Base-by-base conservation (phyloP, 1,140 invertebrate genomes). In the Drosophila nigrodunni region DNA sequence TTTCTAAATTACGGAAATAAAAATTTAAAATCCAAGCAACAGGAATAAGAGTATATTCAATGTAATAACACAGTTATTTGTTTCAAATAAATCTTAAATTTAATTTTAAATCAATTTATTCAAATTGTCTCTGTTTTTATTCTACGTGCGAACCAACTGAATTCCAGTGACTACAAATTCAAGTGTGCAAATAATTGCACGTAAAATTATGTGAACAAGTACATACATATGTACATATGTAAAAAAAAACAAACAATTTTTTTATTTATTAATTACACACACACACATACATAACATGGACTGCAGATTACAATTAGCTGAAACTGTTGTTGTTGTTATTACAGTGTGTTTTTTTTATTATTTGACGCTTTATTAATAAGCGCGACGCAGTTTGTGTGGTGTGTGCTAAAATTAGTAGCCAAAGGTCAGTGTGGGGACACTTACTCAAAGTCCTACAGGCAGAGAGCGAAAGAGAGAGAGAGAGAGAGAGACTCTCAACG, bases 31-130 rank as follows among this genome's bases (percentile, higher is more conserved):
- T 49, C 43, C 21, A 54, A 78, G 55, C 52, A 66, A 74, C 75
- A 86, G 67, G 77, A 77, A 87, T 77, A 90, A 81, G 80, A 87
- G 75, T 89, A 88, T 91, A 87, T 91, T 91, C 83, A 91, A 91
- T 91, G 90, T 91, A 91, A 91, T 91, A 91, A 91, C 90, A 91
- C 87, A 90, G 90, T 91, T 91, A 91, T 91, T 91, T 91, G 90
- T 91, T 91, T 91, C 80, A 91, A 91, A 91, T 91, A 91, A 91
- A 91, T 91, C 90, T 91, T 91, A 88, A 83, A 88, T 83, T 90
- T 87, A 91, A 90, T 91, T 91, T 86, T 87, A 91, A 89, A 80
- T 69, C 72, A 66, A 78, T 61, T 43, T 21, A 64, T 10, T 25
- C 7, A n/a, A n/a, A 35, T 11, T 46, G 58, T 64, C 7, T 64